Evolutionary conservation across 2,797 vertebrate species (phyloP).

Genomic region (Falco peregrinus): DNA sequence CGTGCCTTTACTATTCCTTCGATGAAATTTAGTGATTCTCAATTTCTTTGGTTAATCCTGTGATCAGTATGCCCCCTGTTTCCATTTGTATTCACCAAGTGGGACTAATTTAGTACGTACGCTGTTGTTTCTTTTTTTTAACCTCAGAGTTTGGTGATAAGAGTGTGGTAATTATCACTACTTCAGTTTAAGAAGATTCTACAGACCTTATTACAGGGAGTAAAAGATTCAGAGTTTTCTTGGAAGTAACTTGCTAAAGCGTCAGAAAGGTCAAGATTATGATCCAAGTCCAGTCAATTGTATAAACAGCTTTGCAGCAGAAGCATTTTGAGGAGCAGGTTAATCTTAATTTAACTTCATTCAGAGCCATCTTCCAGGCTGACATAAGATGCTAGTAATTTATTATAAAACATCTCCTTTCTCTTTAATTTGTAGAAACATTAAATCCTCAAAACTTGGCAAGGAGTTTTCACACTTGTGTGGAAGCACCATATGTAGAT

Average conservation of each 20-base stretch:
- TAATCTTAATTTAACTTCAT: neutral
- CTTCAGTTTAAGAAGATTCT: neutral
- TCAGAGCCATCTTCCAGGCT: neutral
- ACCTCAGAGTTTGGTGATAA: neutral
- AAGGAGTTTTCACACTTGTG: neutral
- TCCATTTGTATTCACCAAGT: neutral
- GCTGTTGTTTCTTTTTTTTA: neutral
- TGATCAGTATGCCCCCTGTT: neutral
- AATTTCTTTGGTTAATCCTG: neutral
- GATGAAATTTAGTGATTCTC: neutral
- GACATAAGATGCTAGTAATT: neutral
- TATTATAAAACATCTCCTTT: neutral
- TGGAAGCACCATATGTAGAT: neutral
- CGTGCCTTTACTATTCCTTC: neutral
- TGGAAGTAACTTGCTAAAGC: neutral
- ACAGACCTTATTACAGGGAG: neutral
- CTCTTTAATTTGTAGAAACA: neutral
- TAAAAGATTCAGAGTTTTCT: neutral
- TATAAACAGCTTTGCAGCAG: neutral
- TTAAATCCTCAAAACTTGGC: neutral
- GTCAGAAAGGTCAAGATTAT: neutral
- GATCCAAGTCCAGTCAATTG: neutral
- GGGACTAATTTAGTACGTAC: neutral
- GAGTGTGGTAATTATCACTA: neutral
- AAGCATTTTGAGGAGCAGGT: neutral